Base-by-base conservation (phyloP, 2,797 vertebrate species). In the Eidolon dupreanum region DNA sequence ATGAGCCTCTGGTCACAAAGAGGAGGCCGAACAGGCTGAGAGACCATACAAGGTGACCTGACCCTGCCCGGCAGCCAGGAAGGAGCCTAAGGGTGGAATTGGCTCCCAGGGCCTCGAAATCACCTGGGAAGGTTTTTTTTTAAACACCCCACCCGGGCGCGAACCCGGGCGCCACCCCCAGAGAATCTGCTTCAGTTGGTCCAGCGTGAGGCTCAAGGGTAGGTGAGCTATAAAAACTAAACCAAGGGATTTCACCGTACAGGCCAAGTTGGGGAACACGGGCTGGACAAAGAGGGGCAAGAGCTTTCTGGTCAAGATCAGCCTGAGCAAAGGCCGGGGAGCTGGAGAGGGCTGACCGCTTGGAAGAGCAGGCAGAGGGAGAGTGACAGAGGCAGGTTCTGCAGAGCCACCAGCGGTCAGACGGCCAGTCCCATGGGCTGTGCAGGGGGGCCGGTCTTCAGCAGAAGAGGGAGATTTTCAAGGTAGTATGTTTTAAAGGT, bases 381-480 rank as follows among this genome's bases (percentile, higher is more conserved):
- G 5, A 8, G 0, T 6, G 31, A 17, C 38, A 28, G 65, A 15
- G 33, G 12, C 16, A 2, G 38, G 11, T 12, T 3, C 55, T 11
- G 11, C 8, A 49, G 43, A n/a, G 17, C 13, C 73, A 57, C 10
- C 33, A 10, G 12, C 1, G 0, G 6, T 22, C 24, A 36, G 51
- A 4, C 4, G 31, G 46, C 55, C 17, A 0, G 28, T 36, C 57
- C n/a, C 1, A 1, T 0, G 55, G 43, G 19, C 46, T 33, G 1
- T 1, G 28, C 7, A 0, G 19, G 26, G 51, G 26, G 22, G 1
- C 11, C 19, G 53, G 20, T 68, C 51, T 77, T 53, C 41, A 53
- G 26, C 46, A 41, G 51, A 43, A 10, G 28, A 68, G 43, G 49
- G 26, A 51, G 15, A 36, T 8, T 20, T 82, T 65, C 75, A 16